Base-by-base conservation (phyloP, 2,888 invertebrate genomes). In the Epirrhoe alternata region DNA sequence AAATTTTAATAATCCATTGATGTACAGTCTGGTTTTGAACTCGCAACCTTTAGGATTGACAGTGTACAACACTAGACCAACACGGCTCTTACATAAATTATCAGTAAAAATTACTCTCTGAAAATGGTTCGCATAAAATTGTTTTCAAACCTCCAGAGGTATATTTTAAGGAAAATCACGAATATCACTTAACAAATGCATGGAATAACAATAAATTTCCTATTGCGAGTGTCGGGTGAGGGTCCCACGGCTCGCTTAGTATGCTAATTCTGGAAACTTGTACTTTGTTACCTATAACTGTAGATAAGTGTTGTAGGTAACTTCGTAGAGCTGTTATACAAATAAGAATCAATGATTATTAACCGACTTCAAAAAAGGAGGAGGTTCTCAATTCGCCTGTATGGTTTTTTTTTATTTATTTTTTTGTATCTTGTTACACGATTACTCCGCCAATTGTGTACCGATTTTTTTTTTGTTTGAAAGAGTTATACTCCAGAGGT, bases 181-280 rank as follows among this genome's bases (percentile, higher is more conserved):
- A 87, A 89, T 89, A 90, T 90, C 90, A 91, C 92, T 92, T 92
- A 90, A 86, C 85, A 78, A 83, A 85, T 86, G 85, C 84, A 84
- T 85, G 84, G 86, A 86, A 88, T 89, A 88, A 89, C 90, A 87
- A 92, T 91, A 92, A 92, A 91, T 92, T 87, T 80, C 74, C 83
- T 82, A 87, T 87, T 90, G 85, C 88, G 84, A 81, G 73, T 80
- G 80, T 81, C 85, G 82, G 80, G 77, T 73, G 80, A 82, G 88
- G 89, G 82, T 80, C 72, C 77, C 77, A 84, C 87, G 90, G 87
- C 77, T 88, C 88, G 86, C 88, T 89, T 83, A 82, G 76, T 87
- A 87, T 86, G 82, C 76, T 86, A 84, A 86, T 86, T 80, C 61
- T 30, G 49, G 47, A 65, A 58, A 64, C 52, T 58, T 56, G 16